Evolutionary conservation across 2,113 vertebrate genomes (phyloP), one percentile per base, ranked within the genome.

Genomic region (Datnioides undecimradiatus): DNA sequence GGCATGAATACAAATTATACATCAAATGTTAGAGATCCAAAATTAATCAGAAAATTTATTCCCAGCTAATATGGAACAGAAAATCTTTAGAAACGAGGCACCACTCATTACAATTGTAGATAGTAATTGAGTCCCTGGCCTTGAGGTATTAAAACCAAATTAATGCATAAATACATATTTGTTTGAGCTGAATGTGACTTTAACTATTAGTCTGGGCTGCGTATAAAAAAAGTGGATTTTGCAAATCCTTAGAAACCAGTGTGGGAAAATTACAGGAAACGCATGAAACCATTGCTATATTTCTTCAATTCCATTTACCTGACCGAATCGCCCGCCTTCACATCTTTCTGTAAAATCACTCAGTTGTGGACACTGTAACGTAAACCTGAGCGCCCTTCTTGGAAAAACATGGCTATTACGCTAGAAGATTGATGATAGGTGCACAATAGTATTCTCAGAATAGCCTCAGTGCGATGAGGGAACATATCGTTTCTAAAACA

Each of bases 271-370:
- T 55, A 76, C 66, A 69, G 55, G 40, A 83, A 76, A 70, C 7
- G 0, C 8, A 64, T 29, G 9, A 77, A 73, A 59, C 16, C 43
- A 45, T 31, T 29, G 60, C 54, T 16, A 2, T 63, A 34, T 73
- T 64, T 63, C 52, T 67, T 49, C 21, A 63, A 79, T 86, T 63
- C 55, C 66, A 76, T 76, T 74, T 79, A 88, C 77, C 33, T 89
- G 82, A 85, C 64, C 21, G 19, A 66, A 87, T 72, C 19, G 3
- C n/a, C 46, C 21, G 27, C 58, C 81, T 63, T 65, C 65, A 71
- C 67, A 40, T 59, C 36, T 21, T 51, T 84, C 91, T 91, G 90
- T 76, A 9, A 85, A 91, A 93, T 91, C 86, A 66, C 59, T 91
- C 57, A 21, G 16, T 76, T 83, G 66, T 79, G 73, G 87, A 87